phyloP scores from a whole-genome alignment of 2,888 invertebrate species.

The Opisthograptis luteolata region DNA sequence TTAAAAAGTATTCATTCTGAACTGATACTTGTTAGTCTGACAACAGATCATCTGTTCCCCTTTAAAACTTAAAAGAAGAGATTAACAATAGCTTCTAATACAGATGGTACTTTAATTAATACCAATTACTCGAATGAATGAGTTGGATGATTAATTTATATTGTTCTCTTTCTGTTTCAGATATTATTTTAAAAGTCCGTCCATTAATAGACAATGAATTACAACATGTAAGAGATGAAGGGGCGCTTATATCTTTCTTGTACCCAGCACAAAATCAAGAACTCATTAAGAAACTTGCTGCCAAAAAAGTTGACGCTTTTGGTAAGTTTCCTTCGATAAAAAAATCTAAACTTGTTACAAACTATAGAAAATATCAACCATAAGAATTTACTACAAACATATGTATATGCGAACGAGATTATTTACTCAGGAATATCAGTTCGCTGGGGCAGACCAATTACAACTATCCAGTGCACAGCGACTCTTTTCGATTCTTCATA shows the following conservation, averaged over 20 bases:
- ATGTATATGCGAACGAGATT: too few relatives aligned
- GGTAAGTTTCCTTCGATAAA: constrained; percentile 77
- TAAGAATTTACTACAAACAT: not conserved
- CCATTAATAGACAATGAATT: constrained; percentile 88
- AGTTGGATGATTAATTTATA: not conserved
- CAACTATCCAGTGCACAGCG: too few relatives aligned
- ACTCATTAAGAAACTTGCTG: constrained; percentile 87
- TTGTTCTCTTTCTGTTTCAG: constrained; percentile 69
- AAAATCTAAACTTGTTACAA: too few relatives aligned
- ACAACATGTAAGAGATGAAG: constrained; percentile 85
- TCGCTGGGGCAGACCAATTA: not conserved
- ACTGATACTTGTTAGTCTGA: too few relatives aligned
- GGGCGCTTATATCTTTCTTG: constrained; percentile 92
- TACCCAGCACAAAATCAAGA: constrained; percentile 93
- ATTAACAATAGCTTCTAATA: too few relatives aligned
- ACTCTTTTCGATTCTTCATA: too few relatives aligned
- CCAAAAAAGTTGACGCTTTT: constrained; percentile 90
- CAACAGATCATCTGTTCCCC: too few relatives aligned
- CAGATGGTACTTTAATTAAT: too few relatives aligned
- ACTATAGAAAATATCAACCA: not conserved
- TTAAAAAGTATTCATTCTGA: too few relatives aligned
- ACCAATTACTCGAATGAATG: too few relatives aligned
- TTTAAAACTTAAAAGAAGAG: too few relatives aligned
- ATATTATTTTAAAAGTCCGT: constrained; percentile 92
- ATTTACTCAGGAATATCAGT: not conserved